Conservation (phyloP, 1,140 invertebrate genomes). For the Heterodera schachtii region DNA sequence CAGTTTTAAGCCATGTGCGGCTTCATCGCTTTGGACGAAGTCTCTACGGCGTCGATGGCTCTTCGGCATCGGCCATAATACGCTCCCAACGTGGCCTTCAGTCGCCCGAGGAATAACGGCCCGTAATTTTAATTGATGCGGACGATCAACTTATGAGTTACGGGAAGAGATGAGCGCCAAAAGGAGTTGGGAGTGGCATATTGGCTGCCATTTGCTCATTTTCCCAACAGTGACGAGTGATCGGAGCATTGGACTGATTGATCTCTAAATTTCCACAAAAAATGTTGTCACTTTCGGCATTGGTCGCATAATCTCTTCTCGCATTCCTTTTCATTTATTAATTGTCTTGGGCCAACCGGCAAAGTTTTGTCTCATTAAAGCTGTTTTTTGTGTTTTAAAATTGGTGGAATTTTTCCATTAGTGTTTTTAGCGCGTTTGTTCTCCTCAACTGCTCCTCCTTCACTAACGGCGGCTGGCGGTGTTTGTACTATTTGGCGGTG, state of each 20-base stretch:
- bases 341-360: neutral
- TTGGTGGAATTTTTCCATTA: neutral
- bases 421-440: neutral
- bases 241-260: too few relatives aligned
- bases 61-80: constrained; percentile 10
- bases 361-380: too few relatives aligned
- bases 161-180: constrained; percentile 17
- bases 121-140: constrained; percentile 34
- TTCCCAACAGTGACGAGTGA: too few relatives aligned
- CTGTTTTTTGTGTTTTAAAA: too few relatives aligned
- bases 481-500: constrained; percentile 13
- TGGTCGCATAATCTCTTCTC: too few relatives aligned
- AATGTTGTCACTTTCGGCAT: too few relatives aligned
- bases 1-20: too few relatives aligned
- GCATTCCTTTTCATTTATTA: neutral
- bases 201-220: neutral
- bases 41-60: constrained; percentile 28
- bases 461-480: neutral
- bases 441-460: neutral
- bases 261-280: too few relatives aligned
- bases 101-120: constrained; percentile 21
- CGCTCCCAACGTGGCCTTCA: constrained; percentile 34
- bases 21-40: constrained; percentile 19
- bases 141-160: constrained; percentile 38
- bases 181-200: too few relatives aligned